phyloP scores from a whole-genome alignment of 2,888 invertebrate genomes.

The Cephus nigrinus region DNA sequence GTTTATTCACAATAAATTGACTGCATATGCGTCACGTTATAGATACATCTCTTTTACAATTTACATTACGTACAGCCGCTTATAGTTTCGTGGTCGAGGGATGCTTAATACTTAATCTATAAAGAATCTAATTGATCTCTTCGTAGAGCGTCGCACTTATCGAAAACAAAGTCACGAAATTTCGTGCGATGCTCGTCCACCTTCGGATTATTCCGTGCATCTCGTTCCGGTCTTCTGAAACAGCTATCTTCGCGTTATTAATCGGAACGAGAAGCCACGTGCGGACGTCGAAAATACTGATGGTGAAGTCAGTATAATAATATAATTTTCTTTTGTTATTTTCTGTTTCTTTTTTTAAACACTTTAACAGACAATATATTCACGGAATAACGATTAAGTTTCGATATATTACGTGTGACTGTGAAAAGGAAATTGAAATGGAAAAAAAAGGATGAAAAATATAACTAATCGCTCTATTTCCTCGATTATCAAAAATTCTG shows the following conservation, averaged over 20 bases:
- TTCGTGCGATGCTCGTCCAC: slow-evolving; percentile 12
- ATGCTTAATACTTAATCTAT: slow-evolving; percentile 37
- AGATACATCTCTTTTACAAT: slow-evolving; percentile 26
- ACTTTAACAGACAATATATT: no score
- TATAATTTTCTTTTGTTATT: no score
- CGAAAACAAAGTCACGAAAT: slow-evolving; percentile 26
- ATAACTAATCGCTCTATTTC: no score
- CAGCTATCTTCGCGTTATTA: neutral
- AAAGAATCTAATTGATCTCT: neutral
- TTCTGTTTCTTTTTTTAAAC: no score
- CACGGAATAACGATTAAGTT: no score
- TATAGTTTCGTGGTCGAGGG: slow-evolving; percentile 52
- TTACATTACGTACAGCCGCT: slow-evolving; percentile 60
- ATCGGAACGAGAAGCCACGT: neutral
- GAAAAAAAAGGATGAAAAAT: no score
- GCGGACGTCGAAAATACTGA: no score
- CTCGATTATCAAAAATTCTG: no score
- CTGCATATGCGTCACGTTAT: slow-evolving; percentile 13
- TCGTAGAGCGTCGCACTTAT: slow-evolving; percentile 9
- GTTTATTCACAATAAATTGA: slow-evolving; percentile 18
- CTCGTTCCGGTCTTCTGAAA: no score
- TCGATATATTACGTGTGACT: no score
- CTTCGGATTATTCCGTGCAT: neutral
- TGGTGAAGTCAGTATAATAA: no score
- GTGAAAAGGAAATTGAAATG: no score